phyloP scores from a whole-genome alignment of 1,140 invertebrate species.

The Dendrolimus punctatus region DNA sequence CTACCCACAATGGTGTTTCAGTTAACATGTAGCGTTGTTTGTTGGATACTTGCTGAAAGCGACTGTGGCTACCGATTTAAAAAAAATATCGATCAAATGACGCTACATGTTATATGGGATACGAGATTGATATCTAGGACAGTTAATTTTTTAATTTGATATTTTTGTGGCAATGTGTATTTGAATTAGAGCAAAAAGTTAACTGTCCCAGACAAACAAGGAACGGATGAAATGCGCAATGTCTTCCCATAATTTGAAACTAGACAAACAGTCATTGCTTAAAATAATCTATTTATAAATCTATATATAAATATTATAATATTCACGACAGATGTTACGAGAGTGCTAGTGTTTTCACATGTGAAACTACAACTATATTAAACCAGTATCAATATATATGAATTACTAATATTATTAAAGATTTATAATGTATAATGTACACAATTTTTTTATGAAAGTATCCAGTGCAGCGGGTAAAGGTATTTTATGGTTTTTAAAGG shows the following conservation, averaged over 20 bases:
- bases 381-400: slow-evolving; percentile 63
- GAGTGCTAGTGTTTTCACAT: slow-evolving; percentile 71
- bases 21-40: slow-evolving; percentile 44
- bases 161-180: neutral
- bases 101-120: slow-evolving; percentile 50
- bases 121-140: slow-evolving; percentile 50
- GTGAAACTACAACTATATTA: slow-evolving; percentile 65
- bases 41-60: no score
- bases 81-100: slow-evolving; percentile 12
- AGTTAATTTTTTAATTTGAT: slow-evolving; percentile 34
- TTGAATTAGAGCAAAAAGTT: slow-evolving; percentile 26
- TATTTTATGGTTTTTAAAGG: slow-evolving; percentile 33
- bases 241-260: slow-evolving; percentile 70
- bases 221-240: slow-evolving; percentile 72
- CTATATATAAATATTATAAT: slow-evolving; percentile 59
- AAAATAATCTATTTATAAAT: slow-evolving; percentile 54
- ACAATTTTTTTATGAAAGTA: slow-evolving; percentile 30
- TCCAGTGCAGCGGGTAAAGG: slow-evolving; percentile 62
- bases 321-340: slow-evolving; percentile 52
- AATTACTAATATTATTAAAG: slow-evolving; percentile 61
- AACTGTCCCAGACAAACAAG: slow-evolving; percentile 56
- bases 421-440: slow-evolving; percentile 34
- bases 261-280: slow-evolving; percentile 63
- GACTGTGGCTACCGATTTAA: no score
- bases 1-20: slow-evolving; percentile 15